These are phyloP conservation scores for Latrodectus elegans DNA, from an alignment of 2,888 invertebrate genomes.

Conservation along the genomic window DNA sequence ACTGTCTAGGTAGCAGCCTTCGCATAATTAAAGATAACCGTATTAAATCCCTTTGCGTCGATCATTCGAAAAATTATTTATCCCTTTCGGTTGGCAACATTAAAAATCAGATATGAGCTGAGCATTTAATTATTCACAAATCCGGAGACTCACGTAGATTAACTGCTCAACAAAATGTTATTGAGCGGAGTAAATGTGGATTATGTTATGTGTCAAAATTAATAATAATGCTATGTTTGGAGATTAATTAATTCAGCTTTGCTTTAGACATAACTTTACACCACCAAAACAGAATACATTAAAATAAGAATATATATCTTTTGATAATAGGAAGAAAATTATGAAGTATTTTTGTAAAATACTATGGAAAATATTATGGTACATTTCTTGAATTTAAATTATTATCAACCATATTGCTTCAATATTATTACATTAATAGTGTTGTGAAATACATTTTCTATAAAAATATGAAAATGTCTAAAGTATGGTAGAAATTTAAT, in stretches of 20 bases:
- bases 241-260: background rate
- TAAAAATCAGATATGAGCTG: slow-evolving; percentile 63
- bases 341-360: too few relatives aligned
- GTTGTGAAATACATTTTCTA: too few relatives aligned
- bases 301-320: too few relatives aligned
- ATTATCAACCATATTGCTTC: too few relatives aligned
- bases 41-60: slow-evolving; percentile 54
- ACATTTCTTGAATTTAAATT: too few relatives aligned
- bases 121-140: slow-evolving; percentile 52
- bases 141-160: background rate
- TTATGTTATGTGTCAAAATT: slow-evolving; percentile 1
- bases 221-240: background rate
- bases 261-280: background rate
- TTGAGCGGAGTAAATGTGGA: background rate
- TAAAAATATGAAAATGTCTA: too few relatives aligned
- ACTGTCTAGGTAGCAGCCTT: slow-evolving; percentile 54
- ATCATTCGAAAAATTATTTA: slow-evolving; percentile 62
- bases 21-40: slow-evolving; percentile 67
- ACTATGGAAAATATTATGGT: too few relatives aligned
- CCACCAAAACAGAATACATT: background rate
- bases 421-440: too few relatives aligned
- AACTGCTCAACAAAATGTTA: too few relatives aligned
- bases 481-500: too few relatives aligned
- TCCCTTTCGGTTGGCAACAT: slow-evolving; percentile 32
- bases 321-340: too few relatives aligned